A percentile compares a stretch with the other conserved stretches of the same genome.
These are phyloP conservation scores for Enteromius radiatus DNA, from an alignment of 2,797 vertebrate genomes.

Conservation along the genomic window DNA sequence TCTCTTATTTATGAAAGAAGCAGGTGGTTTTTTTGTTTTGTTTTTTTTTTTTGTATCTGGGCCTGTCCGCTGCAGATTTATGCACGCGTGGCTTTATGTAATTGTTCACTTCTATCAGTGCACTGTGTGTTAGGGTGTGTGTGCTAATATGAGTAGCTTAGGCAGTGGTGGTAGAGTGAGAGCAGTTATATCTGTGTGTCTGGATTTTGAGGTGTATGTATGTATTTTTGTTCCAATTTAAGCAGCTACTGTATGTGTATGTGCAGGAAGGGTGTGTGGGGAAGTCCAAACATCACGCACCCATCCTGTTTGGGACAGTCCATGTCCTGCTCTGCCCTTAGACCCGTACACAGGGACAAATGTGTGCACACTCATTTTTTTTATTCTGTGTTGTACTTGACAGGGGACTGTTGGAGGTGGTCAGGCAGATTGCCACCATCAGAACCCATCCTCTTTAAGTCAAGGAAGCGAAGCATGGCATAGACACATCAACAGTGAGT, in stretches of 20 bases:
- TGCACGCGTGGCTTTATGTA: neutral
- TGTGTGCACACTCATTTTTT: conserved; percentile 38
- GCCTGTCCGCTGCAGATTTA: conserved; percentile 31
- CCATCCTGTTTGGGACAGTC: conserved; percentile 86
- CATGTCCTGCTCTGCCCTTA: conserved; percentile 76
- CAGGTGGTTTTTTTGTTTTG: conserved; percentile 8
- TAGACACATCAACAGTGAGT: conserved; percentile 75
- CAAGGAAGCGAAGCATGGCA: conserved; percentile 78
- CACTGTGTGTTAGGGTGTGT: conserved; percentile 16
- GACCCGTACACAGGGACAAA: conserved; percentile 58
- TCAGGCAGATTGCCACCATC: conserved; percentile 60
- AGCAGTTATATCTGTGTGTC: conserved; percentile 22
- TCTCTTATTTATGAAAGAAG: conserved; percentile 55
- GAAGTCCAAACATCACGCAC: conserved; percentile 81
- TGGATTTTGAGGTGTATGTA: conserved; percentile 24
- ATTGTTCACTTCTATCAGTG: conserved; percentile 4
- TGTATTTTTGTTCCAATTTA: conserved; percentile 59
- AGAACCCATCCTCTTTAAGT: conserved; percentile 66
- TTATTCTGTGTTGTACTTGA: conserved; percentile 50
- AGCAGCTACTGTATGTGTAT: conserved; percentile 72
- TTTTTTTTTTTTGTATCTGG: conserved; percentile 28
- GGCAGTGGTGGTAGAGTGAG: neutral
- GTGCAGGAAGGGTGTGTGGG: conserved; percentile 83
- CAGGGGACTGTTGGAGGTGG: conserved; percentile 74
- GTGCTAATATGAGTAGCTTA: conserved; percentile 32